phyloP scores from a whole-genome alignment of 2,888 invertebrate genomes.

The Melitaea athalia region DNA sequence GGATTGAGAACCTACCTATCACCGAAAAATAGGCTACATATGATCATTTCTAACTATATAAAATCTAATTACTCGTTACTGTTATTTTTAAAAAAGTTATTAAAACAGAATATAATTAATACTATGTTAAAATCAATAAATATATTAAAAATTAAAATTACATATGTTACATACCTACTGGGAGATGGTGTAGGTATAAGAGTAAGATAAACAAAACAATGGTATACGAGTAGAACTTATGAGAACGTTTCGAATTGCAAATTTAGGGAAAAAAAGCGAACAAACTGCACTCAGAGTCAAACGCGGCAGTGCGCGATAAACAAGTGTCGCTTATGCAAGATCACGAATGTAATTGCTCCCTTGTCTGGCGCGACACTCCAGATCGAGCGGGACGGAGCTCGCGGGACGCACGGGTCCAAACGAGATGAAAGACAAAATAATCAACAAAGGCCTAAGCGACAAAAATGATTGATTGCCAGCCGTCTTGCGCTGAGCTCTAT shows the following conservation, averaged over 20 bases:
- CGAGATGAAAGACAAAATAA: conserved; percentile 59
- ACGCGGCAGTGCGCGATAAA: conserved; percentile 80
- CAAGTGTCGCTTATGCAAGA: conserved; percentile 83
- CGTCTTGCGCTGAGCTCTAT: conserved; percentile 82
- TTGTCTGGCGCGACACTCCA: conserved; percentile 81
- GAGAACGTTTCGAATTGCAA: conserved; percentile 78
- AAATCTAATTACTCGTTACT: background rate
- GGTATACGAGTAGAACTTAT: conserved; percentile 63
- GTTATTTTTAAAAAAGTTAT: too few species aligned
- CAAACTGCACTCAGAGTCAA: conserved; percentile 78
- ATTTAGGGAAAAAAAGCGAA: conserved; percentile 76
- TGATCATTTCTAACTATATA: background rate
- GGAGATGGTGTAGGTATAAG: background rate
- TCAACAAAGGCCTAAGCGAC: conserved; percentile 78
- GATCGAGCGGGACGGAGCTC: conserved; percentile 69
- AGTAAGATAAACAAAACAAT: conserved; percentile 51
- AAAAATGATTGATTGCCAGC: conserved; percentile 83
- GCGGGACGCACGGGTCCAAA: conserved; percentile 51
- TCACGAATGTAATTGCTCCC: conserved; percentile 84
- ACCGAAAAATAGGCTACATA: conserved; percentile 38
- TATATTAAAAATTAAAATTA: background rate
- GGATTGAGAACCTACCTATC: conserved; percentile 54
- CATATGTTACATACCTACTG: too few species aligned
- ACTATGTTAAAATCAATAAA: background rate
- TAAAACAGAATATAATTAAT: too few species aligned